Evolutionary conservation across 2,888 invertebrate genomes (phyloP), one percentile per base, ranked within the genome.

Genomic region (Polyommatus iphigenia): DNA sequence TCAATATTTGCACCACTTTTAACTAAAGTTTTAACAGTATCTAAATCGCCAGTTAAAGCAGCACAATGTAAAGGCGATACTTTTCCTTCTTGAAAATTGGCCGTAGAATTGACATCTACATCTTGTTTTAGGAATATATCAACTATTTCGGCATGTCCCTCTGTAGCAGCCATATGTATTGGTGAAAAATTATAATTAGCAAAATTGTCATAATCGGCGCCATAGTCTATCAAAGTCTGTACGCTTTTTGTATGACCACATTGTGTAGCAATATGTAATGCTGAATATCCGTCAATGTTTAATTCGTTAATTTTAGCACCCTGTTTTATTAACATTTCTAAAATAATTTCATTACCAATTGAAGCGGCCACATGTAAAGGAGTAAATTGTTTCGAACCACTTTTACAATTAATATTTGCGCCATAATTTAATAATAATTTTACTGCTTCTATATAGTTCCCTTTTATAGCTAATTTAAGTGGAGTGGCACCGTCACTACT

Each of bases 1-100:
- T 75, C 46, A 29, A 75, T 20, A 75, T 75, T 29, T 15, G 75
- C 75, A 7, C 75, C 75, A 50, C 15, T 75, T 75, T 75, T 50
- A 3, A 75, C n/a, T 24, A 75, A 75, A 15, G 8, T 50, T 75
- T 75, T 75, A 75, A 75, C 24, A 29, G 75, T 75, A 13, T 75
- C 75, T 15, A 54, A 18, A 18, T 54, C 54, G 24, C 75, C 75
- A 50, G 24, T 75, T 50, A 75, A 18, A 54, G 75, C 75, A 75
- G 75, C 75, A 29, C 75, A 75, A 32, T 75, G 75, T 50, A 75
- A 54, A 24, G 75, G 54, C 50, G 75, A 54, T 50, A 29, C 13
- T 29, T 29, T 54, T 24, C 54, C 75, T 2, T 15, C 32, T 67
- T 15, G 15, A 67, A 50, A 7, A 54, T 54, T 29, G 15, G 29